Conservation (phyloP, 2,113 vertebrate genomes). For the Catharus fuscescens region DNA sequence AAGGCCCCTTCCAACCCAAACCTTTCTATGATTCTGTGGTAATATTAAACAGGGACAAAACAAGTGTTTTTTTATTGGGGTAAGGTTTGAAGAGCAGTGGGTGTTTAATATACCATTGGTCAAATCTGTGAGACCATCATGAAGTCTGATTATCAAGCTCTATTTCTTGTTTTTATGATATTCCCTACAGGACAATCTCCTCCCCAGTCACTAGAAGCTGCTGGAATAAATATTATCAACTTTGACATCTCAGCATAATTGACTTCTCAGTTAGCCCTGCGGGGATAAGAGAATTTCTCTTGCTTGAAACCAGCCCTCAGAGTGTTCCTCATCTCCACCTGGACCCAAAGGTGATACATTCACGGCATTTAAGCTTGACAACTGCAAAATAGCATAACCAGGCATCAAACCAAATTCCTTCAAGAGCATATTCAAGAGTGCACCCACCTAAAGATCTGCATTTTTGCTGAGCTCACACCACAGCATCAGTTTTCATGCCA, state of each 20-base stretch:
- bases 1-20: not conserved
- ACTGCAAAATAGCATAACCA: not conserved
- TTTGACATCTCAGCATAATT: not conserved
- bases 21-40: not conserved
- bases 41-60: not conserved
- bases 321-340: not conserved
- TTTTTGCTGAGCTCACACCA: not conserved
- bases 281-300: not conserved
- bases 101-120: rapidly evolving
- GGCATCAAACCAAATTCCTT: not conserved
- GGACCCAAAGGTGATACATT: not conserved
- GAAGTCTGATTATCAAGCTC: not conserved
- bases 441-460: rapidly evolving
- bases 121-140: not conserved
- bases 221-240: not conserved
- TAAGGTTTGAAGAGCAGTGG: not conserved
- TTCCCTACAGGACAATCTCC: not conserved
- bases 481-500: not conserved
- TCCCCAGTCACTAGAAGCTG: not conserved
- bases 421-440: not conserved
- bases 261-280: not conserved
- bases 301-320: not conserved
- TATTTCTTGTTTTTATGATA: not conserved
- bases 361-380: not conserved
- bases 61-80: not conserved